Conservation (phyloP, 1,140 invertebrate species). For the Plutomurus gul region DNA sequence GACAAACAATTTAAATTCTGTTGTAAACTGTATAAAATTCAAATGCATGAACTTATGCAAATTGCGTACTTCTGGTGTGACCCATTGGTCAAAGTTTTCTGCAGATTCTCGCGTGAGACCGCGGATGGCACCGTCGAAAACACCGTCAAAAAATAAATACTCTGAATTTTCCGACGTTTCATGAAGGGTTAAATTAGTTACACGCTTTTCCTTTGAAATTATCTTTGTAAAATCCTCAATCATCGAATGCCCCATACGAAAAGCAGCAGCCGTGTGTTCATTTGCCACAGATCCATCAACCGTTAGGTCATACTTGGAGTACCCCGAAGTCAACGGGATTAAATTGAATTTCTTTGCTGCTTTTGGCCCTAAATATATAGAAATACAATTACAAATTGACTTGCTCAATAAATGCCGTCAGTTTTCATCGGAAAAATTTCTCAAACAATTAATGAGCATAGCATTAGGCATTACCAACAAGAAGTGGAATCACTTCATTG, state of each 20-base stretch:
- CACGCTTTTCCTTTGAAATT: conserved; percentile 69
- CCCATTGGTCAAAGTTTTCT: conserved; percentile 44
- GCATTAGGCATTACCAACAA: conserved; percentile 73
- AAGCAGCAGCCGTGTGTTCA: conserved; percentile 67
- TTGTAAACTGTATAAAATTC: conserved; percentile 56
- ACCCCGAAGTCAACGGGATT: conserved; percentile 57
- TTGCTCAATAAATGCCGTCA: not conserved
- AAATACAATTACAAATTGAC: not conserved
- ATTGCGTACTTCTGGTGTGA: conserved; percentile 50
- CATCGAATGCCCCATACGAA: conserved; percentile 54
- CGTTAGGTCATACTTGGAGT: conserved; percentile 58
- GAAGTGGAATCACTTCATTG: conserved; percentile 82
- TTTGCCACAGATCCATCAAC: conserved; percentile 61
- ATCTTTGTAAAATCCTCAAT: conserved; percentile 34
- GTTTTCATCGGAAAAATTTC: conserved; percentile 65
- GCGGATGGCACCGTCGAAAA: conserved; percentile 65
- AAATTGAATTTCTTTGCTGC: not conserved
- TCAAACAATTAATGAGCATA: too few relatives aligned
- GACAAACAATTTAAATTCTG: not conserved
- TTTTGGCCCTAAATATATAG: not conserved
- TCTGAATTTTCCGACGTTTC: conserved; percentile 83
- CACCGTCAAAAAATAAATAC: conserved; percentile 66
- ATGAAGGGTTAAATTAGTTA: conserved; percentile 72
- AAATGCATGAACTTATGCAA: conserved; percentile 57
- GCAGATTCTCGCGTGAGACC: conserved; percentile 70